Evolutionary conservation across 2,113 vertebrate genomes (phyloP).

Genomic region (Melanostigma gelatinosum): DNA sequence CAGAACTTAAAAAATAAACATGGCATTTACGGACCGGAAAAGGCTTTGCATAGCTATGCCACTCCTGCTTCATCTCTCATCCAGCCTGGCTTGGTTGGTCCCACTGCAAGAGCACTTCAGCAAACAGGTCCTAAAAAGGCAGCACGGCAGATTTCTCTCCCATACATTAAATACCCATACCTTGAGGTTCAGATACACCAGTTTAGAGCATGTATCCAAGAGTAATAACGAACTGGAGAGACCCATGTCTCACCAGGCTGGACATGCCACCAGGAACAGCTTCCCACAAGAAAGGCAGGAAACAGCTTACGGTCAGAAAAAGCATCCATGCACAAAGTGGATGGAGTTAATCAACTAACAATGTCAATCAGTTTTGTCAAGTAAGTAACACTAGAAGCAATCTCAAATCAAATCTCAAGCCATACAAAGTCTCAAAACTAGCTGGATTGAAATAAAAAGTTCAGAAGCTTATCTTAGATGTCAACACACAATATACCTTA

Average conservation of each 20-base stretch:
- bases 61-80: constrained; percentile 68
- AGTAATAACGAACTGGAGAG: constrained; percentile 15
- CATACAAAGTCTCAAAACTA: not conserved
- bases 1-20: constrained; percentile 79
- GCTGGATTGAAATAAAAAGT: not conserved
- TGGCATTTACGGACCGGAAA: constrained; percentile 73
- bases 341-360: not conserved
- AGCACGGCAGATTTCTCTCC: constrained; percentile 24
- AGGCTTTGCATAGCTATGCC: constrained; percentile 56
- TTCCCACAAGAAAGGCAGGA: not conserved
- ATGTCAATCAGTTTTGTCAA: not conserved
- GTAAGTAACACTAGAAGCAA: not conserved
- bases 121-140: constrained; percentile 58
- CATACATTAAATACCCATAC: constrained; percentile 15
- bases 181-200: not conserved
- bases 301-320: not conserved
- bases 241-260: not conserved
- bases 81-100: constrained; percentile 34
- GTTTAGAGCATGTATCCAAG: not conserved
- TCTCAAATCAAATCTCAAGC: not conserved
- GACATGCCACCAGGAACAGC: not conserved
- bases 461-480: not conserved
- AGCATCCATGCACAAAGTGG: not conserved
- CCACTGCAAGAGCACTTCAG: constrained; percentile 50
- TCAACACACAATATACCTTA: not conserved